These are phyloP conservation scores for Sebastes flavidus DNA, from an alignment of 2,797 vertebrate genomes.

Conservation along the genomic window DNA sequence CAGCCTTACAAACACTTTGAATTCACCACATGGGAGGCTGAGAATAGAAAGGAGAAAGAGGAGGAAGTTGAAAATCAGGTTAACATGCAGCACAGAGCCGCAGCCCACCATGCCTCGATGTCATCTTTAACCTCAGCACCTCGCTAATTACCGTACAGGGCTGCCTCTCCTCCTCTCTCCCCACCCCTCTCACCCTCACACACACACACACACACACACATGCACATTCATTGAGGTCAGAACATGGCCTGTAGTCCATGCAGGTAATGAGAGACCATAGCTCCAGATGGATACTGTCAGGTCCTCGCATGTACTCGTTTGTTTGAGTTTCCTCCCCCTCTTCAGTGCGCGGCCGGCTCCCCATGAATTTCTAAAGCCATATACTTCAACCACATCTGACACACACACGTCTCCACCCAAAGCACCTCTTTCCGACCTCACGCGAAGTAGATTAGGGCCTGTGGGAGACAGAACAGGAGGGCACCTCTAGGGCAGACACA, in stretches of 20 bases:
- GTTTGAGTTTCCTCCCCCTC: slow-evolving; percentile 15
- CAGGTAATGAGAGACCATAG: slow-evolving; percentile 63
- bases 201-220: neutral
- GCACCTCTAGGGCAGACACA: slow-evolving; percentile 21
- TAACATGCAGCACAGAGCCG: slow-evolving; percentile 30
- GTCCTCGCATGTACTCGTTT: slow-evolving; percentile 13
- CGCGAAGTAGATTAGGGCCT: slow-evolving; percentile 36
- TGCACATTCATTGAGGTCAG: slow-evolving; percentile 40
- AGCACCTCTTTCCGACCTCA: slow-evolving; percentile 27
- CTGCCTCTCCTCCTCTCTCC: slow-evolving; percentile 13
- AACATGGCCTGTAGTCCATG: slow-evolving; percentile 27
- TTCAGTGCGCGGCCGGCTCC: slow-evolving; percentile 34
- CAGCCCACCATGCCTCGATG: slow-evolving; percentile 35
- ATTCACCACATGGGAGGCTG: slow-evolving; percentile 16
- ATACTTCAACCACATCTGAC: slow-evolving; percentile 40
- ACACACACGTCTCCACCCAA: slow-evolving; percentile 42
- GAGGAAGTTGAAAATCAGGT: slow-evolving; percentile 59
- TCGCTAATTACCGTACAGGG: slow-evolving; percentile 53
- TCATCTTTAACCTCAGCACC: slow-evolving; percentile 58
- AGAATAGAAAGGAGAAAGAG: slow-evolving; percentile 42
- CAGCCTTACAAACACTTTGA: slow-evolving; percentile 13
- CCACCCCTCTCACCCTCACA: neutral
- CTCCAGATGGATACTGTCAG: slow-evolving; percentile 18
- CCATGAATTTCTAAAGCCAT: slow-evolving; percentile 11
- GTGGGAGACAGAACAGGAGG: slow-evolving; percentile 3